Evolutionary conservation across 1,140 invertebrate genomes (phyloP).

Genomic region (Drosophila setifemur): DNA sequence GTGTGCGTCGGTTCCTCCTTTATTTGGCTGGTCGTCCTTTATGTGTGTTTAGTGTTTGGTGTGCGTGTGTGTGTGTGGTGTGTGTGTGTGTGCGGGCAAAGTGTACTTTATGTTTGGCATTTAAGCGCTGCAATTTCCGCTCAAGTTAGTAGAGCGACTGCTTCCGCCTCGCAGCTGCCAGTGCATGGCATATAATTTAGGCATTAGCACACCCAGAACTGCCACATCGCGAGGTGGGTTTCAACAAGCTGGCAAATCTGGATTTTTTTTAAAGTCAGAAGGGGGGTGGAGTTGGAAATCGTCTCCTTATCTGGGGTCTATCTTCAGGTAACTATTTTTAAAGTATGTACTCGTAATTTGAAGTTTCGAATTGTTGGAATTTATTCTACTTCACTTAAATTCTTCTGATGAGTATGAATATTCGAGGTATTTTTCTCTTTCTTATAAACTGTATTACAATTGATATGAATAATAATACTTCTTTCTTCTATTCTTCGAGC

Average conservation of each 20-base stretch:
- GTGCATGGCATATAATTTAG: constrained; percentile 74
- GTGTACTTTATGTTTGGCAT: constrained; percentile 72
- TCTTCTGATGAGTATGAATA: too few relatives aligned
- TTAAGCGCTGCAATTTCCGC: constrained; percentile 78
- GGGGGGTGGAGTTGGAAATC: too few relatives aligned
- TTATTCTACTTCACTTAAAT: too few relatives aligned
- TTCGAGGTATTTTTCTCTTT: too few relatives aligned
- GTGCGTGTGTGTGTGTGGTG: constrained; percentile 5
- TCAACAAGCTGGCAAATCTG: background rate
- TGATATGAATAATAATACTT: too few relatives aligned
- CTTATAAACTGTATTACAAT: too few relatives aligned
- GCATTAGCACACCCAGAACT: constrained; percentile 60
- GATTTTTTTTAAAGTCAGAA: too few relatives aligned
- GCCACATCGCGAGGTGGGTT: constrained; percentile 10
- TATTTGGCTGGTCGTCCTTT: background rate
- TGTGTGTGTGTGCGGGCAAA: constrained; percentile 23
- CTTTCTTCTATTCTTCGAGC: too few relatives aligned
- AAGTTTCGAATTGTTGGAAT: too few relatives aligned
- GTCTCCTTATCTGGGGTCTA: too few relatives aligned
- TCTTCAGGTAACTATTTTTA: too few relatives aligned
- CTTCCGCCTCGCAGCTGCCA: constrained; percentile 66
- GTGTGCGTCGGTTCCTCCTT: background rate
- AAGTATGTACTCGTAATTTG: too few relatives aligned
- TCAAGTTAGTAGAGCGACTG: constrained; percentile 69
- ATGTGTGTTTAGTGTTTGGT: constrained; percentile 8